Evolutionary conservation across 2,888 invertebrate genomes (phyloP), one percentile per base, ranked within the genome.

Genomic region (Lydus trimaculatus): DNA sequence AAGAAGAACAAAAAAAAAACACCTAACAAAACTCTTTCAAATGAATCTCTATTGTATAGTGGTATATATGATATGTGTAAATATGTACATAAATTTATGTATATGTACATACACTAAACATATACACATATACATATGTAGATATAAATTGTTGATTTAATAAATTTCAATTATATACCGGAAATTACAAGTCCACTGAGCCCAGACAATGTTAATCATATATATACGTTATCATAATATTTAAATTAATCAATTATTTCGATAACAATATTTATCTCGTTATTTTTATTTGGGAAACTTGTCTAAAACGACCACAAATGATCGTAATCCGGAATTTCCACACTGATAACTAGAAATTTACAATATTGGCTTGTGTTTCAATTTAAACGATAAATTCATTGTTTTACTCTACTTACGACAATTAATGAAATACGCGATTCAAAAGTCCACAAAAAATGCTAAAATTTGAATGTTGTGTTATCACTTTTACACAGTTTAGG

Each of bases 141-240:
- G 17, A 20, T 48, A 48, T 48, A 48, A 20, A 48, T 48, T 48
- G 48, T 48, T 48, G 48, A 48, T 48, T 48, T 20, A 48, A 48
- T 48, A 48, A 48, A 48, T 48, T 48, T 48, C 48, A 48, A 48
- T 48, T 20, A 48, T 20, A 48, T 20, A 48, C 48, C 48, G 48
- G 48, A 48, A 48, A 48, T 48, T 48, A 20, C 48, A 20, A 20
- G 48, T 48, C 20, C 20, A 48, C 11, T 20, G 20, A 48, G 17
- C 20, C 17, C 17, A 20, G 48, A 20, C 48, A 48, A 48, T 48
- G 48, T 48, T 48, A 20, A 48, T 48, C 20, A 48, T 20, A 20
- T 17, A 48, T 20, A 20, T 17, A 2, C 48, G n/a, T 8, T 48
- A 48, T 48, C 48, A 43, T 17, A 43, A 43, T 8, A n/a, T 43